Evolutionary conservation across 2,888 invertebrate species (phyloP), one percentile per base, ranked within the genome.

Genomic region (Pachymerium ferrugineum): DNA sequence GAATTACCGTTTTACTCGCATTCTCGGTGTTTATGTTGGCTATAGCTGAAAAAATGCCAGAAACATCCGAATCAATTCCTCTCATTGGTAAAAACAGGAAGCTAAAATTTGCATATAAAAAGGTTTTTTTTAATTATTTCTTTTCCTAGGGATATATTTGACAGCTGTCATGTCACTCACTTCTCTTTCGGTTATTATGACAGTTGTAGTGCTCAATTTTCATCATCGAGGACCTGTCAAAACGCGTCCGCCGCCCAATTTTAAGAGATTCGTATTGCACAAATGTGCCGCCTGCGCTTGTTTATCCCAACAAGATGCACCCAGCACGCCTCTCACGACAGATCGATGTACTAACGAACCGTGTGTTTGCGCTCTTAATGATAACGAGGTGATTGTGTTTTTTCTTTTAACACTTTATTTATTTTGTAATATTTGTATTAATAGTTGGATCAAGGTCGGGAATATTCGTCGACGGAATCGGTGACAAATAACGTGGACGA

Each of bases 11-110:
- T 12, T 81, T 86, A 10, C 81, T 86, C 68, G 86, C 86, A 8
- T 86, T 86, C 80, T 85, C 85, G 72, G 86, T 86, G 70, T 86
- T 87, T 79, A 86, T 86, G 84, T 79, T 86, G 74, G 83, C 86
- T 72, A 85, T 86, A 54, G 86, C 86, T 1, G 86, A 86, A 79
- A 86, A 86, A 79, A 84, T 86, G 83, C 86, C 86, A 1, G 86
- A 86, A 76, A 86, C 86, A 1, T 85, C 85, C 0, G 86, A 86
- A 78, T 86, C 85, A 73, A 84, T 86, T 74, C 86, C 86, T 22
- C 79, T 86, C 38, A 85, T 86, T 75, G 85, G 86, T 85, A 80
- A 77, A 80, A 79, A 28, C 28, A 29, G 25, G 12, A 3, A 19
- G 22, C 28, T 28, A 19, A 25, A 35, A 25, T 70, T 67, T 19